Conservation (phyloP, 2,888 invertebrate genomes). For the Cylindroiulus punctatus region DNA sequence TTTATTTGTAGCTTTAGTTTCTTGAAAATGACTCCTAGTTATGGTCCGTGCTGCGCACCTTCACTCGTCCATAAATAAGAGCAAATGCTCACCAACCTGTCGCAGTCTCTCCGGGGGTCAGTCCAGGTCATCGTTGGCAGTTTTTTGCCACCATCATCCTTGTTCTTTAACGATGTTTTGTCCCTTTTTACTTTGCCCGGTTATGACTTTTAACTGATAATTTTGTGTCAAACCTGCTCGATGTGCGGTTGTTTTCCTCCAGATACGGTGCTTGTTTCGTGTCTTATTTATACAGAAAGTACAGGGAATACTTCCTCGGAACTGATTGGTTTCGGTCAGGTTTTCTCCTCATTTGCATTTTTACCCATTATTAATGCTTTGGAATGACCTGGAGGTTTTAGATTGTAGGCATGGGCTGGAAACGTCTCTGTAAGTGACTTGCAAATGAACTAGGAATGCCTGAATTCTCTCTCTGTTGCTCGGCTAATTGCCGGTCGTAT, state of each 20-base stretch:
- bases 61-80: neutral
- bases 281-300: neutral
- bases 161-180: neutral
- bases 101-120: neutral
- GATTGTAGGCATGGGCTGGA: neutral
- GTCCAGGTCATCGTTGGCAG: neutral
- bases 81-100: neutral
- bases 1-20: too few relatives aligned
- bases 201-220: neutral
- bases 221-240: neutral
- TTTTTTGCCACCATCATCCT: neutral
- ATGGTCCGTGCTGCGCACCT: too few relatives aligned
- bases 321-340: constrained; percentile 15
- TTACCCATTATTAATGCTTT: neutral
- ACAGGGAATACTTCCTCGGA: neutral
- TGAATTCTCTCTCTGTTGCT: neutral
- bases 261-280: neutral
- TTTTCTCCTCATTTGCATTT: neutral
- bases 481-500: neutral
- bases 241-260: neutral
- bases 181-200: neutral
- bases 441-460: neutral
- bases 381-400: neutral
- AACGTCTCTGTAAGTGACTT: neutral
- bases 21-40: too few relatives aligned